Percentiles rank a stretch among this genome's conserved stretches.
phyloP scores from a whole-genome alignment of 2,113 vertebrate species.

The Carassius gibelio region DNA sequence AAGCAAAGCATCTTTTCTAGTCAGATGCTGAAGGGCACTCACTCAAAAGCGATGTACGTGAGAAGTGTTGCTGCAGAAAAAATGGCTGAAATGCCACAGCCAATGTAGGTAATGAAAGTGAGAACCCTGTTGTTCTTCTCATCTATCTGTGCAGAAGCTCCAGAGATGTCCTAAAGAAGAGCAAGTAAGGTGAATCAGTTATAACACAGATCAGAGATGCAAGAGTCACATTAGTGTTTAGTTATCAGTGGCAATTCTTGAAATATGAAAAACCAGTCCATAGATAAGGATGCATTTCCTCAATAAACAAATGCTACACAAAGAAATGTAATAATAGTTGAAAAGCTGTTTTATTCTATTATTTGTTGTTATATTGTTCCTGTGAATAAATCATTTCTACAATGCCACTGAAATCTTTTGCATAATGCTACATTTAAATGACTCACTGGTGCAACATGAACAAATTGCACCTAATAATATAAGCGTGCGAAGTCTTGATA shows the following conservation, averaged over 20 bases:
- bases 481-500: not conserved
- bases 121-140: constrained; percentile 79
- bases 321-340: not conserved
- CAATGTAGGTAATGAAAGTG: constrained; percentile 92
- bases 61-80: constrained; percentile 93
- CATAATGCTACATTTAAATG: not conserved
- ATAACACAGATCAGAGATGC: too few relatives aligned
- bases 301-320: not conserved
- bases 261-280: not conserved
- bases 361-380: not conserved
- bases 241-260: not conserved
- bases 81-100: constrained; percentile 93
- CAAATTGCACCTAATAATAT: not conserved
- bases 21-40: constrained; percentile 67
- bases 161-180: constrained; percentile 82
- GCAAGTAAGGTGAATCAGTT: not conserved
- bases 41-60: constrained; percentile 96
- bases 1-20: not conserved
- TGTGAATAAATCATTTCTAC: not conserved
- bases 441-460: not conserved
- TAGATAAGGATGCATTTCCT: not conserved
- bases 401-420: not conserved
- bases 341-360: not conserved
- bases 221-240: not conserved
- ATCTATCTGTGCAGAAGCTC: constrained; percentile 72